phyloP scores from a whole-genome alignment of 2,888 invertebrate genomes.

The Hypselothyrea guttata region DNA sequence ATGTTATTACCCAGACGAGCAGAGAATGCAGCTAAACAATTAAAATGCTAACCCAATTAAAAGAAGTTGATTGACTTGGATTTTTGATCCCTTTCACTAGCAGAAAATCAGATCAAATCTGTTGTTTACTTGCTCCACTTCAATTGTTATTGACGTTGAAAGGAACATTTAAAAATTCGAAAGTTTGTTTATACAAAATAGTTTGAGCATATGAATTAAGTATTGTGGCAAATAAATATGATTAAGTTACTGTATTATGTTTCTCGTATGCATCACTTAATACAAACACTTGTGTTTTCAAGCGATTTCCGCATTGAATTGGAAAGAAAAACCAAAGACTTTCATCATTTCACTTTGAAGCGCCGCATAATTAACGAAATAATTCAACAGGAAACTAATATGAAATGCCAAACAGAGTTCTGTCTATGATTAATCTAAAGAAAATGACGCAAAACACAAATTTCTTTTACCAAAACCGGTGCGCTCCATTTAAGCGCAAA shows the following conservation, averaged over 20 bases:
- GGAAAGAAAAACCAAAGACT: conserved; percentile 13
- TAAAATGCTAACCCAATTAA: conserved; percentile 52
- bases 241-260: neutral
- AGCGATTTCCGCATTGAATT: conserved; percentile 20
- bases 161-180: neutral
- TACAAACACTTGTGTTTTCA: conserved; percentile 5
- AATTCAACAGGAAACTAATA: conserved; percentile 68
- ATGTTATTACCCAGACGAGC: conserved; percentile 16
- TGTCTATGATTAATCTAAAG: conserved; percentile 60
- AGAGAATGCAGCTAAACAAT: conserved; percentile 35
- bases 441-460: conserved; percentile 43
- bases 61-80: conserved; percentile 29
- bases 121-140: conserved; percentile 10
- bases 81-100: conserved; percentile 54
- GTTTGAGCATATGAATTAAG: neutral
- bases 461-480: conserved; percentile 35
- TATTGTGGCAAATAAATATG: too few relatives aligned
- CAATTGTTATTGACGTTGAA: neutral
- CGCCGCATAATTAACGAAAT: conserved; percentile 67
- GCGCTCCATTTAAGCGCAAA: conserved; percentile 69
- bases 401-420: conserved; percentile 40
- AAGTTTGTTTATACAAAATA: neutral
- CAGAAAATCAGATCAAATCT: conserved; percentile 4
- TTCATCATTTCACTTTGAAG: conserved; percentile 58
- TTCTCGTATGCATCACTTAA: conserved; percentile 29